phyloP scores from a whole-genome alignment of 2,888 invertebrate genomes.

The Trichogramma dendrolimi region DNA sequence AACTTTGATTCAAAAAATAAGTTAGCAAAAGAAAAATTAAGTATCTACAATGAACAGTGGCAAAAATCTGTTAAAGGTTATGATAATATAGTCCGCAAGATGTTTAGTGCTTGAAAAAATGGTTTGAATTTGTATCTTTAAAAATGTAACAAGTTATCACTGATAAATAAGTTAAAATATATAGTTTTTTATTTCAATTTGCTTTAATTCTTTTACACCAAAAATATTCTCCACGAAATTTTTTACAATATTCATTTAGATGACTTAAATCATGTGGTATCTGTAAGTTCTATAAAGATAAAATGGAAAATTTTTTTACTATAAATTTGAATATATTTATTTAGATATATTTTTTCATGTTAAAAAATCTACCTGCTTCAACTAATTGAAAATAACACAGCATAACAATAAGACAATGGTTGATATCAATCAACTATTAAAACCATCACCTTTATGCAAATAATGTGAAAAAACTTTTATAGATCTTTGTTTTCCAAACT shows the following conservation, averaged over 20 bases:
- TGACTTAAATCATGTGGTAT: conserved; percentile 7
- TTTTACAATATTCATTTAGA: conserved; percentile 28
- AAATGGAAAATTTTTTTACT: conserved; percentile 6
- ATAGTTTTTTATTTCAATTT: conserved; percentile 39
- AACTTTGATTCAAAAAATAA: conserved; percentile 64
- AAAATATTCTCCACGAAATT: conserved; percentile 25
- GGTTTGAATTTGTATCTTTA: conserved; percentile 7
- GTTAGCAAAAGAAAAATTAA: conserved; percentile 60
- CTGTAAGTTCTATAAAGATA: too few relatives aligned
- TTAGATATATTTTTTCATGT: conserved; percentile 20
- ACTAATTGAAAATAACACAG: conserved; percentile 20
- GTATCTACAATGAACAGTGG: conserved; percentile 57
- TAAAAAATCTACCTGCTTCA: conserved; percentile 16
- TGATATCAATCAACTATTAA: conserved; percentile 20
- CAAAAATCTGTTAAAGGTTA: conserved; percentile 61
- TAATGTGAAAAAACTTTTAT: not conserved
- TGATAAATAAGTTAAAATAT: conserved; percentile 31
- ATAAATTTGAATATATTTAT: conserved; percentile 18
- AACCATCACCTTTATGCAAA: conserved; percentile 27
- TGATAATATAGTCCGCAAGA: conserved; percentile 59
- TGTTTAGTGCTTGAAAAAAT: conserved; percentile 38
- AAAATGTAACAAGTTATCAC: not conserved
- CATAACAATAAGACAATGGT: conserved; percentile 21
- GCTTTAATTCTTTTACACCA: conserved; percentile 38
- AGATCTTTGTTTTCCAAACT: not conserved